phyloP scores from a whole-genome alignment of 2,888 invertebrate genomes.

The Caenorhabditis drosophilae region DNA sequence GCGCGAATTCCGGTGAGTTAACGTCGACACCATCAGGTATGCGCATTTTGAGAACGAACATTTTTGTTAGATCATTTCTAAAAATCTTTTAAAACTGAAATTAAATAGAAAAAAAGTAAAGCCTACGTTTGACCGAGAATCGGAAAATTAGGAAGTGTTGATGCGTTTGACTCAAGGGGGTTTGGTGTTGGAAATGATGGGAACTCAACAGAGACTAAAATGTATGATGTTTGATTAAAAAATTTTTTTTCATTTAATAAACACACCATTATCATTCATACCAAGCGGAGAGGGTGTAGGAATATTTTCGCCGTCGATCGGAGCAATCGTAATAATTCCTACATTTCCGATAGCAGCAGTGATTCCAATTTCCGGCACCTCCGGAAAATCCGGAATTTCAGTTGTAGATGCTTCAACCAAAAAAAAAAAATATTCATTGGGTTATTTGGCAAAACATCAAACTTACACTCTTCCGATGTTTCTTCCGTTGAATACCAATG shows the following conservation, averaged over 20 bases:
- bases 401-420: constrained; percentile 2
- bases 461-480: no score
- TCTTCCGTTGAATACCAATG: constrained; percentile 34
- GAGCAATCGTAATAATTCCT: constrained; percentile 6
- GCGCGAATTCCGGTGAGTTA: constrained; percentile 16
- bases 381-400: no score
- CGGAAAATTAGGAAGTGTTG: not conserved
- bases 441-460: no score
- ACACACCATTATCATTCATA: no score
- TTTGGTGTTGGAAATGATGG: no score
- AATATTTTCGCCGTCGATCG: constrained; percentile 1
- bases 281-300: constrained; percentile 14
- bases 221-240: no score
- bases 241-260: no score
- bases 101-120: not conserved
- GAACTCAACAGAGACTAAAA: no score
- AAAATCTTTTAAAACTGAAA: not conserved
- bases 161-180: no score
- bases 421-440: not conserved
- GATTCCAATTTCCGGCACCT: constrained; percentile 18
- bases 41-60: constrained; percentile 26
- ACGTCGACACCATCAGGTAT: constrained; percentile 23
- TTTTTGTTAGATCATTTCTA: constrained; percentile 5
- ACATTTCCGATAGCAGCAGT: constrained; percentile 15
- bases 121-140: not conserved